A percentile compares a stretch with the other conserved stretches of the same genome.
phyloP scores from a whole-genome alignment of 2,888 invertebrate genomes.

The Cabera pusaria region DNA sequence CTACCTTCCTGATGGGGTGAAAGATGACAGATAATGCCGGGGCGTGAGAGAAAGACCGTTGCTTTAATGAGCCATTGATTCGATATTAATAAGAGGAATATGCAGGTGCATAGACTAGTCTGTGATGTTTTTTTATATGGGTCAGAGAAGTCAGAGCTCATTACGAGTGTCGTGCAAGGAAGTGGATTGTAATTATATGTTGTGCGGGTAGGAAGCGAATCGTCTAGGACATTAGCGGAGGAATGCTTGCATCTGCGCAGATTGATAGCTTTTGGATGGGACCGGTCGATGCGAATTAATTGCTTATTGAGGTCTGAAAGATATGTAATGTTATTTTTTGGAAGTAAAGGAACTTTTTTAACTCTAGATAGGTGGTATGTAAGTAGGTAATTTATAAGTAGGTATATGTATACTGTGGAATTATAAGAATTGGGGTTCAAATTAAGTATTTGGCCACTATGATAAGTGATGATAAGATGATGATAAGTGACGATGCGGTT shows the following conservation, averaged over 20 bases:
- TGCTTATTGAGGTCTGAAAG: no score
- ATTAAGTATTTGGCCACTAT: no score
- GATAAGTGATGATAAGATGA: no score
- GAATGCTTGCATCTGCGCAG: conserved; percentile 15
- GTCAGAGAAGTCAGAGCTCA: conserved; percentile 30
- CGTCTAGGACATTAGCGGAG: conserved; percentile 32
- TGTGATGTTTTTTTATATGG: conserved; percentile 48
- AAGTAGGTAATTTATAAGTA: no score
- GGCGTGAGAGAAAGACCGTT: conserved; percentile 68
- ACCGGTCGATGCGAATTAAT: no score
- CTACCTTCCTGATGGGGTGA: conserved; percentile 79
- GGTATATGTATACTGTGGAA: no score
- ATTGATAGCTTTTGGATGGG: conserved; percentile 6
- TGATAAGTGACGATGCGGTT: no score
- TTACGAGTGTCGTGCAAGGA: conserved; percentile 27
- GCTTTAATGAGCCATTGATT: conserved; percentile 75
- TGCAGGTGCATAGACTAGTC: conserved; percentile 52
- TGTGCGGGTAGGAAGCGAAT: conserved; percentile 26
- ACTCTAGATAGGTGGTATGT: no score
- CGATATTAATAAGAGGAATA: conserved; percentile 76
- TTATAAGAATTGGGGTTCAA: no score
- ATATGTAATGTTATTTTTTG: no score
- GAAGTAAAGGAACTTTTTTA: no score
- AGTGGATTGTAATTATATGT: conserved; percentile 27
- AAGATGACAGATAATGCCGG: conserved; percentile 78